Evolutionary conservation across 1,140 invertebrate genomes (phyloP).

Genomic region (Pseudomyrmex flavicornis): DNA sequence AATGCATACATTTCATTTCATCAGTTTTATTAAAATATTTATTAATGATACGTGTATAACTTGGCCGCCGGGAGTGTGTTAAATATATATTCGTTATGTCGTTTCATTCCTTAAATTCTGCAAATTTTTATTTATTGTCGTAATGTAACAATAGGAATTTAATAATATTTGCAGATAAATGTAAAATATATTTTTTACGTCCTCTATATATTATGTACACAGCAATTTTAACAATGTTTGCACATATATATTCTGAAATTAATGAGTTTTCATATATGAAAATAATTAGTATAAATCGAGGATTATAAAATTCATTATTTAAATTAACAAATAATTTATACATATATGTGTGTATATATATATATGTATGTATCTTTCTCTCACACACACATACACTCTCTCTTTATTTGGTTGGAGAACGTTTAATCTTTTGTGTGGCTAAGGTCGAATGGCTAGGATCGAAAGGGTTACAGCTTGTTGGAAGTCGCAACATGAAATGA

Average conservation of each 20-base stretch:
- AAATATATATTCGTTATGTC: neutral
- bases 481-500: constrained; percentile 12
- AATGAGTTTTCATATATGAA: neutral
- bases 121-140: constrained; percentile 26
- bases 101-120: neutral
- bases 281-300: constrained; percentile 1
- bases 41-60: neutral
- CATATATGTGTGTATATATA: neutral
- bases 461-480: constrained; percentile 36
- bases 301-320: neutral
- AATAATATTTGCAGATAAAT: no score
- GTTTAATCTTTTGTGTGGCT: constrained; percentile 1
- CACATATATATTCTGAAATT: neutral
- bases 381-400: neutral
- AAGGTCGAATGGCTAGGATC: no score
- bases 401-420: constrained; percentile 10
- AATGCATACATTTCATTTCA: constrained; percentile 9
- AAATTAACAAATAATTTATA: constrained; percentile 9
- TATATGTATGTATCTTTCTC: no score
- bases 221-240: neutral
- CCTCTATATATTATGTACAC: neutral
- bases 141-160: no score
- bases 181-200: neutral
- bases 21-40: neutral
- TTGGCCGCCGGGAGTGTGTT: neutral